These are phyloP conservation scores for Mirza zaza DNA, from an alignment of 2,113 vertebrate species.

Conservation along the genomic window DNA sequence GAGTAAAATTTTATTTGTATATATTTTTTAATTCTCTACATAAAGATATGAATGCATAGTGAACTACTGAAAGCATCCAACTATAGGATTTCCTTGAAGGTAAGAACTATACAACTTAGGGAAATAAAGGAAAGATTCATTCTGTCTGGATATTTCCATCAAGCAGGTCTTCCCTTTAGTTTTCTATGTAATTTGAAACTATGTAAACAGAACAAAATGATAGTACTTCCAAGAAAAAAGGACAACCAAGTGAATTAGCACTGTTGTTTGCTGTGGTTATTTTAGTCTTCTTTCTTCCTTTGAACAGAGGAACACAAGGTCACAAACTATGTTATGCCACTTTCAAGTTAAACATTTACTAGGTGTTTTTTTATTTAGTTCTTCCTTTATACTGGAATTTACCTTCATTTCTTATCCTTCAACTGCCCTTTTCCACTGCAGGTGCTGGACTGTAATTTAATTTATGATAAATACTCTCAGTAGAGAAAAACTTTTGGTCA, in stretches of 20 bases:
- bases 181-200: slow-evolving; percentile 47
- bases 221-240: slow-evolving; percentile 60
- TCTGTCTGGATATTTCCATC: slow-evolving; percentile 43
- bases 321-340: slow-evolving; percentile 41
- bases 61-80: slow-evolving; percentile 1
- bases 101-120: slow-evolving; percentile 11
- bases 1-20: slow-evolving; percentile 21
- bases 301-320: slow-evolving; percentile 72
- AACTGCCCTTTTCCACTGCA: slow-evolving; percentile 15
- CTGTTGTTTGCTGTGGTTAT: slow-evolving; percentile 39
- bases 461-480: slow-evolving; percentile 43
- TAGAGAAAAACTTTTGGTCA: slow-evolving; percentile 29
- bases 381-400: slow-evolving; percentile 55
- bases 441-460: neutral
- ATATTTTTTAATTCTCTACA: slow-evolving; percentile 26
- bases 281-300: slow-evolving; percentile 69
- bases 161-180: slow-evolving; percentile 31
- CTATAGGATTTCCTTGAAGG: slow-evolving; percentile 25
- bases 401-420: slow-evolving; percentile 56
- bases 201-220: slow-evolving; percentile 51
- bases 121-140: neutral
- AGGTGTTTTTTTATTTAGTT: slow-evolving; percentile 36
- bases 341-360: slow-evolving; percentile 74
- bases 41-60: neutral
- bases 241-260: slow-evolving; percentile 50